These are phyloP conservation scores for Hydrolagus affinis DNA, from an alignment of 2,113 vertebrate genomes.

Conservation along the genomic window DNA sequence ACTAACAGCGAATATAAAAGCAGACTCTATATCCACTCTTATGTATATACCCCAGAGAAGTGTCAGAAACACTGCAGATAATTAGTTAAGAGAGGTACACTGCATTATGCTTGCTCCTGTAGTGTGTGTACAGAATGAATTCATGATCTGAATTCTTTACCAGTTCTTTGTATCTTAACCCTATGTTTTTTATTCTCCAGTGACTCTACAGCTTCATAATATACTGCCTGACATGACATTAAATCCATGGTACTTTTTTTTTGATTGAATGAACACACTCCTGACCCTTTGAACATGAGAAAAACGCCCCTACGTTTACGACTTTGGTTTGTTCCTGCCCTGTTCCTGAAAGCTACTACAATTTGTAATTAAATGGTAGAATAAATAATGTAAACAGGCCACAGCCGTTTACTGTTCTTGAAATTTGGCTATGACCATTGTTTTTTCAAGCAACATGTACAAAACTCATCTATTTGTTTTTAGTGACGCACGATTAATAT, in stretches of 20 bases:
- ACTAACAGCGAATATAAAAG: constrained; percentile 30
- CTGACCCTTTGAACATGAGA: background rate
- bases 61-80: constrained; percentile 27
- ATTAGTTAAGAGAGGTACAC: constrained; percentile 22
- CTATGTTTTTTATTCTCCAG: constrained; percentile 17
- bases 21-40: constrained; percentile 15
- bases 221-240: background rate
- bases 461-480: constrained; percentile 4
- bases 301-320: background rate
- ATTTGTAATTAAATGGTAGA: background rate
- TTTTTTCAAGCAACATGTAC: background rate
- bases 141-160: constrained; percentile 24
- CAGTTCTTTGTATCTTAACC: background rate
- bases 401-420: background rate
- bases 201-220: constrained; percentile 10
- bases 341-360: background rate
- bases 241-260: background rate
- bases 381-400: background rate
- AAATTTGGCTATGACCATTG: background rate
- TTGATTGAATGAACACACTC: background rate
- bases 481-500: background rate
- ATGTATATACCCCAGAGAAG: constrained; percentile 28
- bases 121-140: constrained; percentile 30
- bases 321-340: background rate
- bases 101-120: constrained; percentile 26